phyloP scores from a whole-genome alignment of 2,888 invertebrate genomes.

The Callimorpha dominula region DNA sequence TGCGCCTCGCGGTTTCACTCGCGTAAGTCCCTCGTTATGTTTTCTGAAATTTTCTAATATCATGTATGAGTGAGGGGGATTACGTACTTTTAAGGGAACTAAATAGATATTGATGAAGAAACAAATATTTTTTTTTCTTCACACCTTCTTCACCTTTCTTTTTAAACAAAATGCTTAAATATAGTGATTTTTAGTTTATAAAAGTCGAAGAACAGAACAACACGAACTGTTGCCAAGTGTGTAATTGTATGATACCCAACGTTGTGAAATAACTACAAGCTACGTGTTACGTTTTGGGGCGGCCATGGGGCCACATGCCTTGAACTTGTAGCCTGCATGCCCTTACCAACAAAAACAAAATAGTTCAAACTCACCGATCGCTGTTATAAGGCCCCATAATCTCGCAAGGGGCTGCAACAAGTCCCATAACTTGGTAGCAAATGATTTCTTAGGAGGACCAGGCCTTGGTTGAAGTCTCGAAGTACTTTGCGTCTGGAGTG shows the following conservation, averaged over 20 bases:
- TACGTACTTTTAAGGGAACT: too few species aligned
- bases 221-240: too few species aligned
- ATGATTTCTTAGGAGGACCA: slow-evolving; percentile 67
- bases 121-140: too few species aligned
- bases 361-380: slow-evolving; percentile 69
- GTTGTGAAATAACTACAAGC: neutral
- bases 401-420: slow-evolving; percentile 79
- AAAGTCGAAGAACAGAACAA: neutral
- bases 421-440: slow-evolving; percentile 78
- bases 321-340: neutral
- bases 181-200: neutral
- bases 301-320: neutral
- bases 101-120: too few species aligned
- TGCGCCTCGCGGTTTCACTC: too few species aligned
- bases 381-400: slow-evolving; percentile 80
- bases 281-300: neutral
- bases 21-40: too few species aligned
- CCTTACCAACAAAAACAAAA: neutral
- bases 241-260: neutral
- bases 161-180: too few species aligned
- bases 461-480: slow-evolving; percentile 56
- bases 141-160: too few species aligned
- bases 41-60: too few species aligned
- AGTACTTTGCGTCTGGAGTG: slow-evolving; percentile 56
- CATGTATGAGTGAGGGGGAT: too few species aligned